These are phyloP conservation scores for Napeogenes inachia DNA, from an alignment of 2,888 invertebrate species.

Conservation along the genomic window DNA sequence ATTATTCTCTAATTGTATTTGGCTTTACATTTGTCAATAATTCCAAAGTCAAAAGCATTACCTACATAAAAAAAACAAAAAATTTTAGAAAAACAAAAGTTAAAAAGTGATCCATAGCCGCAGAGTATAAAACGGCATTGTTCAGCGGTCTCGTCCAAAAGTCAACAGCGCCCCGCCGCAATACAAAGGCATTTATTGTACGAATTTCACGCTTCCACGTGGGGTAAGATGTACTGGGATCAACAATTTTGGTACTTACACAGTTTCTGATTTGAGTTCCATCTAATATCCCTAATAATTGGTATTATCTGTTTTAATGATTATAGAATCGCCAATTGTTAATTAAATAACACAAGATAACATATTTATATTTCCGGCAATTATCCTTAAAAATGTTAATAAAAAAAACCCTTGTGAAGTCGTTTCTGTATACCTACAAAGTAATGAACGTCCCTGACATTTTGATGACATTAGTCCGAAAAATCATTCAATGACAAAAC, in stretches of 20 bases:
- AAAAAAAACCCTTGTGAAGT: not conserved
- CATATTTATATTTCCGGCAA: not conserved
- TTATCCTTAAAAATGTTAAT: not conserved
- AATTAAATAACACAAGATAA: not conserved
- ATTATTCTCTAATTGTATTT: no score
- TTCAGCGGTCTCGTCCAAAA: slow-evolving; percentile 38
- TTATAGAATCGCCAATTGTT: not conserved
- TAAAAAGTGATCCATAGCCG: not conserved
- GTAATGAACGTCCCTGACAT: slow-evolving; percentile 1
- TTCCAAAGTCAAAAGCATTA: not conserved
- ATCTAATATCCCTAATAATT: no score
- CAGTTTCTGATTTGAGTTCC: no score
- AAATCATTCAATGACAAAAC: not conserved
- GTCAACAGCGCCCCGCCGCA: slow-evolving; percentile 46
- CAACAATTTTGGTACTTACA: slow-evolving; percentile 42
- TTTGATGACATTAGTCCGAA: not conserved
- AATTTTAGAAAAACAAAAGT: not conserved
- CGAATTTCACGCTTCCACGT: slow-evolving; percentile 72
- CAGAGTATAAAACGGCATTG: slow-evolving; percentile 26
- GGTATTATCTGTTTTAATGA: not conserved
- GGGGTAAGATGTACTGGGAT: slow-evolving; percentile 48
- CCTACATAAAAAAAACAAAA: not conserved
- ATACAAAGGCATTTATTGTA: slow-evolving; percentile 77
- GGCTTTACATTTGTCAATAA: not conserved
- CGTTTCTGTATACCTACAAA: not conserved